Conservation (phyloP, 2,888 invertebrate species). For the Calephelis perditalis region DNA sequence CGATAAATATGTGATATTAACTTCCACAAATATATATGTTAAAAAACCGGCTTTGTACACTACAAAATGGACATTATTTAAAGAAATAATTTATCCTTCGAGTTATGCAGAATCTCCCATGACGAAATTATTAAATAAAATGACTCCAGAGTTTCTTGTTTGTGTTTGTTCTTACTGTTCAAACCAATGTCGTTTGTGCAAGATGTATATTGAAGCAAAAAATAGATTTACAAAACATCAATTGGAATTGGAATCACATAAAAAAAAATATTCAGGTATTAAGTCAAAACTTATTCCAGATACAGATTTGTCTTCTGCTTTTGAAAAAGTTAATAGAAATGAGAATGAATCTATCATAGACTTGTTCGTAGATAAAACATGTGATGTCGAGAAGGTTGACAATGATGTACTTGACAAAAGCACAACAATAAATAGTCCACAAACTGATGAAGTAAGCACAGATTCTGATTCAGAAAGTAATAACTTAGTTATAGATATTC, state of each 20-base stretch:
- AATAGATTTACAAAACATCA: background rate
- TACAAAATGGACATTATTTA: background rate
- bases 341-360: background rate
- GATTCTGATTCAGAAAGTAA: background rate
- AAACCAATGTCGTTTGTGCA: background rate
- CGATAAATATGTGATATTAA: slow-evolving; percentile 3
- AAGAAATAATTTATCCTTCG: background rate
- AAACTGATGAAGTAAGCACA: background rate
- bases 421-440: background rate
- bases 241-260: background rate
- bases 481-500: slow-evolving; percentile 2
- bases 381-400: background rate
- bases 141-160: background rate
- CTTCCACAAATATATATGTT: background rate
- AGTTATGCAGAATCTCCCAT: background rate
- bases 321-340: background rate
- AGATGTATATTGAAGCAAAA: background rate
- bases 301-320: too few relatives aligned
- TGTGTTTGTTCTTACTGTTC: background rate
- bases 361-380: background rate
- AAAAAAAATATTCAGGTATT: background rate
- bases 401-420: background rate
- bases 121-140: background rate
- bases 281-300: too few relatives aligned
- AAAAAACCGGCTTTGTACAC: background rate